Evolutionary conservation across 2,888 invertebrate species (phyloP), one percentile per base, ranked within the genome.

Genomic region (Chrysodeixis includens): DNA sequence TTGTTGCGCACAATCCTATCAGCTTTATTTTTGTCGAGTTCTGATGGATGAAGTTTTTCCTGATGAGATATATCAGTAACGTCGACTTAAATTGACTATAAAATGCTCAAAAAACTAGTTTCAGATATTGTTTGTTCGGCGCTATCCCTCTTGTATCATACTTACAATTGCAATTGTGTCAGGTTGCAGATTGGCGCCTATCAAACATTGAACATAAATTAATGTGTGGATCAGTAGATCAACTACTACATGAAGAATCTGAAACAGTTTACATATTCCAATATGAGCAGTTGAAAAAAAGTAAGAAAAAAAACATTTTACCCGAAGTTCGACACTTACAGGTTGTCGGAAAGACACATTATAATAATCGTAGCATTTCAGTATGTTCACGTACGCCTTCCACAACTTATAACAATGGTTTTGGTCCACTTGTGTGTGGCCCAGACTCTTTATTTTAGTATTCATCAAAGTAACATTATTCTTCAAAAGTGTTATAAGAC

Each of bases 401-500:
- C 53, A 72, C 62, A 73, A 51, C 22, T 0, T 62, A 16, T 40
- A 32, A 7, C 51, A 49, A 20, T 51, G 6, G 2, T 0, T 8
- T 35, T 30, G 16, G 0, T 12, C n/a, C 10, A 6, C 12, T 16
- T 22, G 2, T 1, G 49, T 0, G 1, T 26, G 30, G 16, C n/a
- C 16, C 4, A 59, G 18, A 16, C 7, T 0, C 16, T 35, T 49
- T 30, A 30, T 35, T 46, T 40, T 14, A 46, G 20, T 56, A 8
- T 63, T 69, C 76, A 76, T 76, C 30, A 76, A 12, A 8, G 46
- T 12, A 6, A 72, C 49, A 62, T 72, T 76, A 55, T 46, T 26
- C 8, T 12, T 26, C 10, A 76, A 35, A 0, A 72, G 0, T 1
- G 55, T 30, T 1, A 76, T 9, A 0, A 72, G 12, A 18, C 69